A percentile compares a stretch with the other conserved stretches of the same genome.
Evolutionary conservation across 1,140 invertebrate genomes (phyloP).

Genomic region (Bathynomus jamesi): DNA sequence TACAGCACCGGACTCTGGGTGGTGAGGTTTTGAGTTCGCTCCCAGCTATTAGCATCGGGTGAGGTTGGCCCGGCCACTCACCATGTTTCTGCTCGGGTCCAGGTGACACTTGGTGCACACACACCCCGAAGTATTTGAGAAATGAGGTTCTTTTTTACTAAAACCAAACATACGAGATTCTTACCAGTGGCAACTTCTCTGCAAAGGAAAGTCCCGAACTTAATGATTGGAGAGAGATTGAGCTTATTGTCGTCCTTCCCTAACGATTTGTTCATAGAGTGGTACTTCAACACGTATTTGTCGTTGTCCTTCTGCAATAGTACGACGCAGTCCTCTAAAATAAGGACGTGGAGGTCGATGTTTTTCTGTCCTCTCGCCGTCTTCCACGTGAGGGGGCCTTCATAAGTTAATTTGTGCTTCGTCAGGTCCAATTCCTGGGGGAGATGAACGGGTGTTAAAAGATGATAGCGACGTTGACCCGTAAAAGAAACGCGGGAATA

Average conservation of each 20-base stretch:
- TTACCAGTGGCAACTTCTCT: constrained; percentile 71
- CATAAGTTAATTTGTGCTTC: constrained; percentile 70
- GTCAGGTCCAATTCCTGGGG: constrained; percentile 68
- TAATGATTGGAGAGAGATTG: constrained; percentile 62
- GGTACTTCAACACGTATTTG: constrained; percentile 71
- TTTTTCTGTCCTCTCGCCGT: constrained; percentile 58
- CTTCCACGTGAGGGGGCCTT: constrained; percentile 70
- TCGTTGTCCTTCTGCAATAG: constrained; percentile 81
- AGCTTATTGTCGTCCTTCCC: constrained; percentile 49
- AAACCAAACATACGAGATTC: constrained; percentile 40
- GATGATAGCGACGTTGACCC: no score
- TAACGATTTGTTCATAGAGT: constrained; percentile 46
- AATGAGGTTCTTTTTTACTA: no score
- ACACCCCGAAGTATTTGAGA: no score
- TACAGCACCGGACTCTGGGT: no score
- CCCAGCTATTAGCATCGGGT: no score
- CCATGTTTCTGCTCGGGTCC: no score
- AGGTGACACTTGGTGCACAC: no score
- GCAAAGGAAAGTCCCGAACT: constrained; percentile 57
- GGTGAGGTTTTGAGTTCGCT: no score
- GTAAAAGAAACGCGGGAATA: no score
- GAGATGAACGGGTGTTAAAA: no score
- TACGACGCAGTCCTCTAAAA: constrained; percentile 80
- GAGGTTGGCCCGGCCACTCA: no score
- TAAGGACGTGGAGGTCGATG: constrained; percentile 74